Conservation (phyloP, 2,888 invertebrate genomes). For the Drosophila tripunctata region DNA sequence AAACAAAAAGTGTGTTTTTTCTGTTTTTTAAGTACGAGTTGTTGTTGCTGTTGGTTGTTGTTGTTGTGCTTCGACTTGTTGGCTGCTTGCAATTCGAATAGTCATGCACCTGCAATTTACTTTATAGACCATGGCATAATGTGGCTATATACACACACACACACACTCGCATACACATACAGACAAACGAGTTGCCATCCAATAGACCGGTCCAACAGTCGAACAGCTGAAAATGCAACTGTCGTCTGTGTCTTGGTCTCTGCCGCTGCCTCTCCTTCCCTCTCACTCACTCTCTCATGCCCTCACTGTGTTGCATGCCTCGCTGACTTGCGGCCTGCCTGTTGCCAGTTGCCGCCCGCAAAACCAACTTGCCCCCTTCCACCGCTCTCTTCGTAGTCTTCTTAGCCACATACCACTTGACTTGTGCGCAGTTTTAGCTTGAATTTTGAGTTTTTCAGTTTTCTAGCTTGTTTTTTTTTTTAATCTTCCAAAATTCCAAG, state of each 20-base stretch:
- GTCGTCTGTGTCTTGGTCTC: slow-evolving; percentile 37
- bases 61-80: slow-evolving; percentile 48
- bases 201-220: slow-evolving; percentile 70
- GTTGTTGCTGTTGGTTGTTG: slow-evolving; percentile 14
- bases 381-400: not conserved
- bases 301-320: slow-evolving; percentile 56
- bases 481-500: slow-evolving; percentile 31
- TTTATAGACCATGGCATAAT: slow-evolving; percentile 84
- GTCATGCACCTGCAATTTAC: slow-evolving; percentile 84
- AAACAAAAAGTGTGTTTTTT: slow-evolving; percentile 45
- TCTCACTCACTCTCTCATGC: slow-evolving; percentile 38
- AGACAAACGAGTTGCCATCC: slow-evolving; percentile 59
- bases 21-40: not conserved
- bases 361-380: slow-evolving; percentile 42
- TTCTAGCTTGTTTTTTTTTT: slow-evolving; percentile 7
- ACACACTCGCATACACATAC: slow-evolving; percentile 29
- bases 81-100: slow-evolving; percentile 75
- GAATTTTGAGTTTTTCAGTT: slow-evolving; percentile 29
- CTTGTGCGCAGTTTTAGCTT: slow-evolving; percentile 44
- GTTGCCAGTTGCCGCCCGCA: slow-evolving; percentile 56
- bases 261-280: not conserved
- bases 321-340: slow-evolving; percentile 48
- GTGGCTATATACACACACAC: slow-evolving; percentile 53
- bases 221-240: slow-evolving; percentile 77
- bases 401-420: slow-evolving; percentile 67